Evolutionary conservation across 2,797 vertebrate species (phyloP), one percentile per base, ranked within the genome.

Genomic region (Pseudomugil gertrudae): DNA sequence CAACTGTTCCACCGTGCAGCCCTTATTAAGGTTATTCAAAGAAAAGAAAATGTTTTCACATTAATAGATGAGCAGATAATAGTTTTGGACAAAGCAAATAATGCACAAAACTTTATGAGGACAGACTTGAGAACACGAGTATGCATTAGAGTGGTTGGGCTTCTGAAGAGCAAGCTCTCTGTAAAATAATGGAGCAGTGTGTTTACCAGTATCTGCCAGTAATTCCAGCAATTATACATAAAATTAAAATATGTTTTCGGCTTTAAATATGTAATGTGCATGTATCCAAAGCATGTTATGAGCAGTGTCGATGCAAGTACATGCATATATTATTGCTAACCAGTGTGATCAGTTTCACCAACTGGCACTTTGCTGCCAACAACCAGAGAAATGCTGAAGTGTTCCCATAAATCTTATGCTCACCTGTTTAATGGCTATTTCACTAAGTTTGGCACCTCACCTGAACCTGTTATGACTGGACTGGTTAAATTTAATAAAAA

Each of bases 111-210:
- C 80, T 76, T 73, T 35, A 54, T 57, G 66, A 81, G 82, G 71
- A 72, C 81, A 78, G 66, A 84, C 89, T 84, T 92, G 84, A 90
- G 90, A 91, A 89, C 59, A 1, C 0, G 21, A 67, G 62, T 72
- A 76, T 83, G 89, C 87, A 88, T 88, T 89, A 89, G 76, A 76
- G 62, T n/a, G 57, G 78, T 69, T 48, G 27, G 1, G 70, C 74
- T 83, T 90, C 85, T 89, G 89, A 89, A 87, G 82, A 84, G 67
- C 73, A 32, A 51, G 64, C 66, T 78, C 66, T 82, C 77, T 77
- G 79, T 68, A 56, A 71, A 84, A 86, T 79, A 85, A 73, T 72
- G 84, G 74, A 86, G 30, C 73, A 67, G 84, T 88, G 76, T 54
- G 3, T 29, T 29, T n/a, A n/a, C n/a, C n/a, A n/a, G n/a, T n/a